These are phyloP conservation scores for Ganaspis brasiliensis DNA, from an alignment of 2,888 invertebrate species.

Conservation along the genomic window DNA sequence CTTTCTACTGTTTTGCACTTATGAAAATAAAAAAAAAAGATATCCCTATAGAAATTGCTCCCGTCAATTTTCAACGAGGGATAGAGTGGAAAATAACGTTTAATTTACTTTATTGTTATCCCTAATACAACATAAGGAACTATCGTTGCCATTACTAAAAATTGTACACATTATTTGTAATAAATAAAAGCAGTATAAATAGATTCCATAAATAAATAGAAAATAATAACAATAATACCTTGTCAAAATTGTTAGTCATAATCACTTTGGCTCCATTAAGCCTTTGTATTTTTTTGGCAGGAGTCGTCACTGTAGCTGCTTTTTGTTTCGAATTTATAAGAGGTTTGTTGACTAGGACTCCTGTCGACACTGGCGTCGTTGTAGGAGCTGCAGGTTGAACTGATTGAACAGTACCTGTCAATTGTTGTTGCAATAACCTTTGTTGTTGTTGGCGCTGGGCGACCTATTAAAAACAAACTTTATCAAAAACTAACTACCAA, in stretches of 20 bases:
- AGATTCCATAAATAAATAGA: too few species aligned
- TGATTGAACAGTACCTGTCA: slow-evolving; percentile 69
- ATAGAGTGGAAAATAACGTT: too few species aligned
- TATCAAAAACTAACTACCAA: neutral
- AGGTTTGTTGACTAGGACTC: slow-evolving; percentile 61
- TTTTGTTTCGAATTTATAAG: slow-evolving; percentile 76
- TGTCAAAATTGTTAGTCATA: slow-evolving; percentile 78
- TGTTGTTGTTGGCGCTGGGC: slow-evolving; percentile 86
- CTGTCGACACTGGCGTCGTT: slow-evolving; percentile 72
- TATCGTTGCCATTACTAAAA: too few species aligned
- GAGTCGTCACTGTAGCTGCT: slow-evolving; percentile 76
- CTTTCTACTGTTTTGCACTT: too few species aligned
- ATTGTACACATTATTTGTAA: too few species aligned
- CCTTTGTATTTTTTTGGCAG: slow-evolving; percentile 78
- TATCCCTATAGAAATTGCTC: too few species aligned
- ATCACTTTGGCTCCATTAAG: slow-evolving; percentile 79
- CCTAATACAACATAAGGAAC: too few species aligned
- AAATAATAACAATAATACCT: too few species aligned
- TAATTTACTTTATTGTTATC: too few species aligned
- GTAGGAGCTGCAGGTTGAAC: slow-evolving; percentile 71
- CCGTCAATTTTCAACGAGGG: too few species aligned
- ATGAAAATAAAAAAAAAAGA: too few species aligned
- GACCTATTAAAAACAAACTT: slow-evolving; percentile 80
- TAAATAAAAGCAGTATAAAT: too few species aligned
- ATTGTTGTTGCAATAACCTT: slow-evolving; percentile 83